Conservation (phyloP, 2,113 vertebrate genomes). For the Poeciliopsis occidentalis region DNA sequence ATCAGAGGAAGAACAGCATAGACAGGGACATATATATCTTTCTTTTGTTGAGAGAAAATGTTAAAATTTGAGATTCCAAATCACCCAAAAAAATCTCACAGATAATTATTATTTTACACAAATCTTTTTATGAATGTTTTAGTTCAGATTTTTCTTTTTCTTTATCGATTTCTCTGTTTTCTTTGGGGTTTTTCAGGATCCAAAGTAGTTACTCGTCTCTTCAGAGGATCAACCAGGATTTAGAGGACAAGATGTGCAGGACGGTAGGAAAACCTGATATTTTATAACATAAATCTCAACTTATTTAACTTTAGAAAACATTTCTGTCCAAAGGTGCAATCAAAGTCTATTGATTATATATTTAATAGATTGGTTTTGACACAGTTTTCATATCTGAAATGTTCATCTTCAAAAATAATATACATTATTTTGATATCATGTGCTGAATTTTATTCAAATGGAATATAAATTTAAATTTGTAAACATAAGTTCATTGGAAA, state of each 20-base stretch:
- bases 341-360: neutral
- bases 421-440: no score
- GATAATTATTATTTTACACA: no score
- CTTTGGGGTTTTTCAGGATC: slow-evolving; percentile 80
- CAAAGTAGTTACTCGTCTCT: slow-evolving; percentile 94
- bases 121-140: neutral
- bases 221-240: slow-evolving; percentile 96
- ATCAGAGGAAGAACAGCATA: neutral
- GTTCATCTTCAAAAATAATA: neutral
- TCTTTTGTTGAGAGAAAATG: no score
- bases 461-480: neutral
- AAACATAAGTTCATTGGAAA: neutral
- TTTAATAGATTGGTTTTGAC: neutral
- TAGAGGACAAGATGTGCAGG: slow-evolving; percentile 93
- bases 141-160: neutral
- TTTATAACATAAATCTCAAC: neutral
- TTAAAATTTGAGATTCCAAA: no score
- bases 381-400: neutral
- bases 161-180: slow-evolving; percentile 9
- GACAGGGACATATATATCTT: no score
- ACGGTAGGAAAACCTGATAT: slow-evolving; percentile 83
- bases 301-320: neutral
- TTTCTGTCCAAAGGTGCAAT: neutral
- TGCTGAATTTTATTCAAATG: neutral
- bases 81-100: no score